Evolutionary conservation across 1,140 invertebrate genomes (phyloP), one percentile per base, ranked within the genome.

Genomic region (Polypedilum vanderplanki): DNA sequence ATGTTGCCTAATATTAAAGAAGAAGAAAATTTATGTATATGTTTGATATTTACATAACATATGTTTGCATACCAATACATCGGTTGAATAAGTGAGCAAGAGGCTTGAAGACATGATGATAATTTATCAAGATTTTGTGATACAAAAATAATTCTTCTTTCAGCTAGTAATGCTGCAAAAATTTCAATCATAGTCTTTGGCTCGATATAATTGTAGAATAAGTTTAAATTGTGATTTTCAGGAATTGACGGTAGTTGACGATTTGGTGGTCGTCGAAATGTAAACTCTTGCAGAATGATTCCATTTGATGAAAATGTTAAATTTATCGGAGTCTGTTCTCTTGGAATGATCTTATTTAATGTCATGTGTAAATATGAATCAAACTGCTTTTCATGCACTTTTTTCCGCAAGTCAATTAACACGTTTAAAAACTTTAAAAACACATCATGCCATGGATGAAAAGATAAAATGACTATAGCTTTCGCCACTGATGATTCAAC

Each of bases 191-290:
- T 98, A 80, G 95, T 96, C 79, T 92, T 89, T 24, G 90, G 85
- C 83, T 97, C 93, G 73, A 98, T 88, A 15, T 96, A 96, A 83
- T 93, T 97, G 84, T 94, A 98, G 87, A 98, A 98, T 83, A 98
- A 94, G 75, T 92, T 96, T 75, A 98, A 85, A 84, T 98, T 98
- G 81, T 94, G 90, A 88, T 96, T 97, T 85, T 95, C 92, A 73
- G 95, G 95, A 85, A 98, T 96, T 84, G 90, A 94, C 41, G 95
- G 94, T 77, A 98, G 85, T 80, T 91, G 89, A 79, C 90, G 90
- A 78, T 89, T 88, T 81, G 90, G 88, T 40, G 93, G 93, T 79
- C 91, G 89, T 80, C 90, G 88, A 77, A 90, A 93, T 76, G 87
- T 85, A 82, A 94, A 94, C 78, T 86, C 87, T 90, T 93, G 81